A percentile compares a stretch with the other conserved stretches of the same genome.
Evolutionary conservation across 2,113 vertebrate species (phyloP).

Genomic region (Phasianus colchicus): DNA sequence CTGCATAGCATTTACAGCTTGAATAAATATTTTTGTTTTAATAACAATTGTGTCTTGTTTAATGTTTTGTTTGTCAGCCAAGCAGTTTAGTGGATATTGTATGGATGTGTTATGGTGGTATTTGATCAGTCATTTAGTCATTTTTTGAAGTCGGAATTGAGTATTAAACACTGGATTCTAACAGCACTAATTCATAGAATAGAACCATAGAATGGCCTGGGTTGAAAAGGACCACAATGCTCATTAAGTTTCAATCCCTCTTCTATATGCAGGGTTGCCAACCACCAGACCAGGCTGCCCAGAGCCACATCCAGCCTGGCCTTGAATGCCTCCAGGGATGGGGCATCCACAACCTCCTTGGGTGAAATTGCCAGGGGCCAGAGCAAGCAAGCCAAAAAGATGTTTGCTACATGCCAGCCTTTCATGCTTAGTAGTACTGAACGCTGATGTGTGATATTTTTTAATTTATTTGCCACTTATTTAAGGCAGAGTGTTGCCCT

Average conservation of each 20-base stretch:
- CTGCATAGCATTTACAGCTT: slow-evolving; percentile 75
- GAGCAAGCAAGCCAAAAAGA: not conserved
- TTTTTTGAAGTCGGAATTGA: not conserved
- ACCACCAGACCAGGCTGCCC: no score
- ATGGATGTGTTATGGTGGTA: not conserved
- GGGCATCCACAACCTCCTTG: no score
- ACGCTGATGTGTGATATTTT: rapidly evolving
- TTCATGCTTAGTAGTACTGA: not conserved
- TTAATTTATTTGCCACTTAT: not conserved
- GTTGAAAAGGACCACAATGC: no score
- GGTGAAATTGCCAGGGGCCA: not conserved
- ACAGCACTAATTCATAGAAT: not conserved
- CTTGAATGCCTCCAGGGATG: no score
- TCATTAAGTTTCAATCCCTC: no score
- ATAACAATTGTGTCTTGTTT: not conserved
- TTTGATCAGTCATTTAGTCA: not conserved
- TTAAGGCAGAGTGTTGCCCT: not conserved
- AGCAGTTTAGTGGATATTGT: not conserved
- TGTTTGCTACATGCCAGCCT: not conserved
- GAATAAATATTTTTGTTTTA: slow-evolving; percentile 80
- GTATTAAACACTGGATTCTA: not conserved
- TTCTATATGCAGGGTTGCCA: no score
- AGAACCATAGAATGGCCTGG: no score
- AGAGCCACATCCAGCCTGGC: no score
- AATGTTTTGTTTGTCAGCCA: not conserved